Evolutionary conservation across 37 sponge, comb jelly and placozoan species (phyloP).

Genomic region (Mnemiopsis leidyi): DNA sequence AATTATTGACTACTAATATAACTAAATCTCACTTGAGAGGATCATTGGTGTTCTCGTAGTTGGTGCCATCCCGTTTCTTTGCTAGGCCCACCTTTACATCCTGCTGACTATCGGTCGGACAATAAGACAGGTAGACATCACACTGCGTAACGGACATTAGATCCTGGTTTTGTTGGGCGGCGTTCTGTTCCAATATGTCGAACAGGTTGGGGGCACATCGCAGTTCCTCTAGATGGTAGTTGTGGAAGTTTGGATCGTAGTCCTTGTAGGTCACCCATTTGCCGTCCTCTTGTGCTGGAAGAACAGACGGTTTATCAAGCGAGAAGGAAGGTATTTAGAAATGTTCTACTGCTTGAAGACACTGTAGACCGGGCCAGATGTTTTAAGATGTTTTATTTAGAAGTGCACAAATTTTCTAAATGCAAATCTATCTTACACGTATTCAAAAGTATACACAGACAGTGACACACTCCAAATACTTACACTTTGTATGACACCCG

Average conservation of each 20-base stretch:
- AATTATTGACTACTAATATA: no score
- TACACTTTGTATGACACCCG: constrained; percentile 13
- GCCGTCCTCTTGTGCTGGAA: not conserved
- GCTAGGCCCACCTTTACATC: constrained; percentile 29
- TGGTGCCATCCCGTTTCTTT: not conserved
- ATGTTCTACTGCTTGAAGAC: no score
- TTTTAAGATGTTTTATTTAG: no score
- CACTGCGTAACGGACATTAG: not conserved
- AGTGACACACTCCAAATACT: no score
- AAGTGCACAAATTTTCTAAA: no score
- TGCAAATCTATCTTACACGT: no score
- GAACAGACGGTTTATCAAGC: no score
- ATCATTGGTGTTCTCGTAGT: not conserved
- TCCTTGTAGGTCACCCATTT: constrained; percentile 63
- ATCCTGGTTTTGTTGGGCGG: not conserved
- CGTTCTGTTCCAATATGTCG: constrained; percentile 9
- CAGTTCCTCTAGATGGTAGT: constrained; percentile 57
- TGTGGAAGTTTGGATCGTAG: constrained; percentile 26
- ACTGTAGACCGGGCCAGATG: no score
- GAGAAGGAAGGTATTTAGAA: no score
- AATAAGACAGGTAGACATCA: constrained; percentile 45
- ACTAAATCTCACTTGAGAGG: constrained; percentile 24
- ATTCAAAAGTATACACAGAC: no score
- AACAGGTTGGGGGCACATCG: constrained; percentile 58
- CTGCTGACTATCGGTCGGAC: not conserved